Base-by-base conservation (phyloP, 2,113 vertebrate genomes). In the Pedetes capensis region DNA sequence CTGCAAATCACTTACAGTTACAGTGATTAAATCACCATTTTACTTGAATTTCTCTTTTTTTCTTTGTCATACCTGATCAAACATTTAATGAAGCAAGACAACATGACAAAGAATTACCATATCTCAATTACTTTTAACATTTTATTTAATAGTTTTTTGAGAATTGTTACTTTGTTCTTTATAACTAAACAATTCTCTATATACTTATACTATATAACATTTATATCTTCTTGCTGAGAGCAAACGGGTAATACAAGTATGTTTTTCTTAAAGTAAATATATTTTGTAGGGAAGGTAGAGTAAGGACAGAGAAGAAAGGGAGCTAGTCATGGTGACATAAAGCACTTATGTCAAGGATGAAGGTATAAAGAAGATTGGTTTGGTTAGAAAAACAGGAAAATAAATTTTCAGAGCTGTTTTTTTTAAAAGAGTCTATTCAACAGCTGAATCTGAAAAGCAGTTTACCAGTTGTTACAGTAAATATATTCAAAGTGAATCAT, bases 401-500 rank as follows among this genome's bases (percentile, higher is more conserved):
- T 76, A 92, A 64, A 95, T 75, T 59, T 95, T 92, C 78, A 79
- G 72, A 92, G 81, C 47, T 86, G 51, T 91, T 93, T 87, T 91
- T 49, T 71, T 85, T 68, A 61, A 11, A 47, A 18, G 44, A 66
- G 22, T 92, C 72, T 39, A 75, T 94, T 96, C 92, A 97, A 95
- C 20, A 94, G 5, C 66, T 85, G 84, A 96, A 96, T 61, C 96
- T 93, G 91, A 94, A 97, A 93, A 97, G 32, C 53, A 96, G 82
- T 78, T 93, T 97, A 96, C 86, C 61, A 96, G 89, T 96, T 90
- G 74, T 80, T 96, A 93, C 42, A 92, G 47, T 93, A 97, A 98
- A 98, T 97, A 97, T 78, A 96, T 94, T 97, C 96, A 96, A 96
- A 96, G n/a, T 32, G 47, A 97, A 95, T 95, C 64, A 91, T 66